Percentiles rank a stretch among this genome's conserved stretches.
Conservation (phyloP, 2,888 invertebrate species). For the Miltochrista miniata region DNA sequence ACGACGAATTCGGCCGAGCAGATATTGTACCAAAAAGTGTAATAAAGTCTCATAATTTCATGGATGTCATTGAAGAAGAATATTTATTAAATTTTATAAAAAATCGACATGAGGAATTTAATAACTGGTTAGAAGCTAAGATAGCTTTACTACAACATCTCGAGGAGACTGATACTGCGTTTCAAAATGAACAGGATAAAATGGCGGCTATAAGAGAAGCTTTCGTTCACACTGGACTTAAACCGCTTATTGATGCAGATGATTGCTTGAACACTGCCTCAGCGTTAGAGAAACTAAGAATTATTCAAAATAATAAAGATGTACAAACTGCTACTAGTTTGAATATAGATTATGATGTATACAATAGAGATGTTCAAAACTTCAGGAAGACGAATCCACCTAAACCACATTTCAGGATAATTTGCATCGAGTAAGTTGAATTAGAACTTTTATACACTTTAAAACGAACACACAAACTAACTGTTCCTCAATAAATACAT, state of each 20-base stretch:
- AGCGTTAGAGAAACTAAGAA: conserved; percentile 61
- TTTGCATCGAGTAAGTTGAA: conserved; percentile 69
- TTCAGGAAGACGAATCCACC: conserved; percentile 68
- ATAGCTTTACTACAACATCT: conserved; percentile 56
- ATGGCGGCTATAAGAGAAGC: conserved; percentile 20
- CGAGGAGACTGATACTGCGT: conserved; percentile 48
- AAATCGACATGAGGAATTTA: conserved; percentile 40
- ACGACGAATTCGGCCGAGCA: conserved; percentile 64
- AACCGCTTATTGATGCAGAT: conserved; percentile 54
- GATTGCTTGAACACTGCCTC: conserved; percentile 56
- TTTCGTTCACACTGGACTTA: conserved; percentile 30
- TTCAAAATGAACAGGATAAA: conserved; percentile 34
- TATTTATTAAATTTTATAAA: conserved; percentile 58
- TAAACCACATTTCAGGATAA: conserved; percentile 68
- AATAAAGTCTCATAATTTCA: conserved; percentile 33
- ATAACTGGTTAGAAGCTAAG: conserved; percentile 68
- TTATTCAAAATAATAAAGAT: conserved; percentile 52
- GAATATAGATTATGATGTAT: conserved; percentile 70
- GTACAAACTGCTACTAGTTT: conserved; percentile 41
- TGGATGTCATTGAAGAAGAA: conserved; percentile 50
- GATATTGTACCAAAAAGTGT: conserved; percentile 46
- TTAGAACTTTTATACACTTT: not conserved
- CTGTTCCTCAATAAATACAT: no score
- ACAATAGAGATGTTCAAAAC: conserved; percentile 67
- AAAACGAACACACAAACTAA: no score